These are phyloP conservation scores for Tribolium madens DNA, from an alignment of 1,140 invertebrate genomes.

Conservation along the genomic window DNA sequence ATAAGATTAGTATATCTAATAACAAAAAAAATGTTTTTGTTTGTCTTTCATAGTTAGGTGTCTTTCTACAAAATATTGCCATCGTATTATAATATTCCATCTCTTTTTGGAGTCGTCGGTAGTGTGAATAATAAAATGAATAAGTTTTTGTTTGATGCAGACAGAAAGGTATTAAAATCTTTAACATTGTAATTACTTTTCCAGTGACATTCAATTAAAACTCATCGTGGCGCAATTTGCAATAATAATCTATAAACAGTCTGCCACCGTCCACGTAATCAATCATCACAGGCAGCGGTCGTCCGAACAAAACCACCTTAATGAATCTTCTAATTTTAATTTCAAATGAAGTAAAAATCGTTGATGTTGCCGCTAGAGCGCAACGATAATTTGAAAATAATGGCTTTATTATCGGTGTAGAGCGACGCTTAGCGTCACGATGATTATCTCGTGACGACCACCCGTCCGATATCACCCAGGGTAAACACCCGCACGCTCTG, in stretches of 20 bases:
- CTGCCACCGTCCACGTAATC: background rate
- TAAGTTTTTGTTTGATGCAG: too few relatives aligned
- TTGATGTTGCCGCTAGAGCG: constrained; percentile 9
- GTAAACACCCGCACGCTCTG: constrained; percentile 51
- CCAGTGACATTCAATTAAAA: background rate
- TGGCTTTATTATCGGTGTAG: constrained; percentile 56
- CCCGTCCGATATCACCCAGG: constrained; percentile 50
- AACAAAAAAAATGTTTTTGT: too few relatives aligned
- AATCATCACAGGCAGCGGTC: constrained; percentile 23
- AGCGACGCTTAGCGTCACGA: constrained; percentile 51
- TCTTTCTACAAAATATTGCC: too few relatives aligned
- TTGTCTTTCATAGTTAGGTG: too few relatives aligned
- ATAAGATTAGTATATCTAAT: too few relatives aligned
- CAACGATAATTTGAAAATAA: constrained; percentile 57
- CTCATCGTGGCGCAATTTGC: background rate
- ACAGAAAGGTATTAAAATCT: too few relatives aligned
- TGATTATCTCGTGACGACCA: constrained; percentile 54
- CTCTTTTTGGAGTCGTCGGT: too few relatives aligned
- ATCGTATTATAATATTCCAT: too few relatives aligned
- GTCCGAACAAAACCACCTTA: constrained; percentile 17
- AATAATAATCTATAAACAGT: constrained; percentile 5
- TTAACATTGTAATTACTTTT: too few relatives aligned
- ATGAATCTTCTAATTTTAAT: constrained; percentile 36
- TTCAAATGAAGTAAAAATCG: constrained; percentile 41
- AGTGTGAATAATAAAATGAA: too few relatives aligned